phyloP scores from a whole-genome alignment of 2,797 vertebrate genomes.

The Carapus acus region DNA sequence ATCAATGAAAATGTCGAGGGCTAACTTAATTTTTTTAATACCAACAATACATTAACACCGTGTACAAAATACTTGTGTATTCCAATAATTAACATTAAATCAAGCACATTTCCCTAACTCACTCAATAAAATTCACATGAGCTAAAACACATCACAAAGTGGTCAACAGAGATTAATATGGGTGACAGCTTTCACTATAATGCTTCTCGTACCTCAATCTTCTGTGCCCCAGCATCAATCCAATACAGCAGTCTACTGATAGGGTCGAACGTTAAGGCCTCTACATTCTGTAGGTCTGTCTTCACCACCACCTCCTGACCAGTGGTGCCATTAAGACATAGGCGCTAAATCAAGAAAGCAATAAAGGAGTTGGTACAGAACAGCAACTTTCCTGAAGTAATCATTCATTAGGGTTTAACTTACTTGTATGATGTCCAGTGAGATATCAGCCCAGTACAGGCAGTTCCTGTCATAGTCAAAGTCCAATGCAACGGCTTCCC shows the following conservation, averaged over 20 bases:
- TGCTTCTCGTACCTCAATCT: conserved; percentile 90
- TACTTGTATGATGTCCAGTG: conserved; percentile 92
- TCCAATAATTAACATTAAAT: too few relatives aligned
- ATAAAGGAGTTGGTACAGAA: not conserved
- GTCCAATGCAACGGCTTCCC: conserved; percentile 89
- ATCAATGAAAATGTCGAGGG: too few relatives aligned
- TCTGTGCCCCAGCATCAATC: conserved; percentile 92
- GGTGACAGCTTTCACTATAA: too few relatives aligned
- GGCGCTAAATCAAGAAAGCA: conserved; percentile 62
- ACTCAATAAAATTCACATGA: too few relatives aligned
- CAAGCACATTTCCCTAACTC: too few relatives aligned
- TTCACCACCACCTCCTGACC: conserved; percentile 90
- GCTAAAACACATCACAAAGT: too few relatives aligned
- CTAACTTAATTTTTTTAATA: too few relatives aligned
- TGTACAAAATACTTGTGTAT: too few relatives aligned
- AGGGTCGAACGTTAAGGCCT: conserved; percentile 92
- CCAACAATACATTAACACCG: too few relatives aligned
- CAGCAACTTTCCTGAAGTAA: not conserved
- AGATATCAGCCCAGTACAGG: conserved; percentile 97
- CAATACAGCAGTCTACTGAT: conserved; percentile 92
- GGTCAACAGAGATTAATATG: too few relatives aligned
- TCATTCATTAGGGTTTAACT: not conserved
- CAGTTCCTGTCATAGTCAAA: conserved; percentile 96
- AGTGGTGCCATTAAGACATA: conserved; percentile 91
- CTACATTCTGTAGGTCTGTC: conserved; percentile 87